Evolutionary conservation across 2,113 vertebrate species (phyloP).

Genomic region (Miniopterus natalensis): DNA sequence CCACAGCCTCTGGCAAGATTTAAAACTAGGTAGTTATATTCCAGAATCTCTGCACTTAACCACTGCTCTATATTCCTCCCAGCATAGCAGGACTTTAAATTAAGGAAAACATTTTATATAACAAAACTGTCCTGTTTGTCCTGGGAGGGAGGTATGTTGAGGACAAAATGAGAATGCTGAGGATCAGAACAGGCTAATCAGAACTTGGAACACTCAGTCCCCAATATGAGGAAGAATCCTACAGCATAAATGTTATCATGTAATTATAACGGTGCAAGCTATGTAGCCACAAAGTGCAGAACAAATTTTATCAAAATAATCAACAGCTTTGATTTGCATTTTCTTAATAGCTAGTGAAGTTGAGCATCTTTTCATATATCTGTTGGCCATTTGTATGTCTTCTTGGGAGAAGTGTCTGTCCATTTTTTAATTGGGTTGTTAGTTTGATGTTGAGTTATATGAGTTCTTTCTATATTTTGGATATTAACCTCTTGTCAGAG

Average conservation of each 20-base stretch:
- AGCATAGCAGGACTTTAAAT: background rate
- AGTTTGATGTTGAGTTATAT: too few species aligned
- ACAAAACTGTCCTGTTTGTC: constrained; percentile 46
- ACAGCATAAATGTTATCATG: background rate
- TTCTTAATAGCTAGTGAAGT: too few species aligned
- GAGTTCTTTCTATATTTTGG: too few species aligned
- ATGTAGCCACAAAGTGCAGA: background rate
- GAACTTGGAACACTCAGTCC: background rate
- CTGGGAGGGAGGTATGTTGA: background rate
- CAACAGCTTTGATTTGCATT: background rate
- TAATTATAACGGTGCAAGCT: background rate
- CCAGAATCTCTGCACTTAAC: background rate
- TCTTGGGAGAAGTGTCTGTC: too few species aligned
- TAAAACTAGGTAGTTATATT: constrained; percentile 48
- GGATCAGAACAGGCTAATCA: background rate
- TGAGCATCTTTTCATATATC: too few species aligned
- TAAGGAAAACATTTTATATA: constrained; percentile 58
- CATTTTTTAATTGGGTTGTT: too few species aligned
- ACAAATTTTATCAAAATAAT: constrained; percentile 43
- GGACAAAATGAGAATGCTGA: constrained; percentile 41
- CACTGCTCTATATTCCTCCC: background rate
- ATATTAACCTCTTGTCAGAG: too few species aligned
- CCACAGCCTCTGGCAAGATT: background rate
- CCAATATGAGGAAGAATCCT: background rate
- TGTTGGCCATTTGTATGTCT: too few species aligned